A percentile compares a stretch with the other conserved stretches of the same genome.
phyloP scores from a whole-genome alignment of 2,797 vertebrate genomes.

The Characodon lateralis region DNA sequence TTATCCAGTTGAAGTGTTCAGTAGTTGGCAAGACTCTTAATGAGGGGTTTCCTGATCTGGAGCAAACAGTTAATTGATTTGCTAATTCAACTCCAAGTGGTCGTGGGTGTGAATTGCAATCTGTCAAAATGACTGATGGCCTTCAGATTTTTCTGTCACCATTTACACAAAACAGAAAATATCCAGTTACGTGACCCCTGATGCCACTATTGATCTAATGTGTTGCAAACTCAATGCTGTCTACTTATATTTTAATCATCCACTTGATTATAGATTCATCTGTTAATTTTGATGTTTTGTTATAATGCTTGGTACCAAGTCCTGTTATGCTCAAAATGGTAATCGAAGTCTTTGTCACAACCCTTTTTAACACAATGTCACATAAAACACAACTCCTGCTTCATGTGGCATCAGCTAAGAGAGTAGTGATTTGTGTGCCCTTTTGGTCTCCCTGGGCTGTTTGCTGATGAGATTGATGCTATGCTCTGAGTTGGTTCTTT shows the following conservation, averaged over 20 bases:
- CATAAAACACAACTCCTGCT: conserved; percentile 47
- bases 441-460: conserved; percentile 62
- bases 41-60: no score
- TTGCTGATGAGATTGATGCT: conserved; percentile 69
- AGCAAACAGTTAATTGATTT: no score
- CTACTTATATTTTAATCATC: neutral
- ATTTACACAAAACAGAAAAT: no score
- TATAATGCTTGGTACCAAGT: neutral
- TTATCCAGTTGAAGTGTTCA: no score
- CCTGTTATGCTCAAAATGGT: neutral
- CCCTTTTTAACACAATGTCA: conserved; percentile 51
- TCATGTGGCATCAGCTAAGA: conserved; percentile 52
- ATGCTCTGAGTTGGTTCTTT: conserved; percentile 49
- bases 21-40: no score
- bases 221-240: neutral
- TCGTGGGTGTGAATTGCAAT: no score
- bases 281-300: neutral
- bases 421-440: conserved; percentile 69
- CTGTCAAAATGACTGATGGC: no score
- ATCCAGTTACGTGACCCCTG: no score
- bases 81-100: no score
- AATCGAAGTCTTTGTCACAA: conserved; percentile 41
- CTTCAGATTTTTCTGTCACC: no score
- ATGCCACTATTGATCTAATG: neutral
- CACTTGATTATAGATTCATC: neutral